Evolutionary conservation across 2,113 vertebrate species (phyloP), one percentile per base, ranked within the genome.

Genomic region (Cisticola juncidis): DNA sequence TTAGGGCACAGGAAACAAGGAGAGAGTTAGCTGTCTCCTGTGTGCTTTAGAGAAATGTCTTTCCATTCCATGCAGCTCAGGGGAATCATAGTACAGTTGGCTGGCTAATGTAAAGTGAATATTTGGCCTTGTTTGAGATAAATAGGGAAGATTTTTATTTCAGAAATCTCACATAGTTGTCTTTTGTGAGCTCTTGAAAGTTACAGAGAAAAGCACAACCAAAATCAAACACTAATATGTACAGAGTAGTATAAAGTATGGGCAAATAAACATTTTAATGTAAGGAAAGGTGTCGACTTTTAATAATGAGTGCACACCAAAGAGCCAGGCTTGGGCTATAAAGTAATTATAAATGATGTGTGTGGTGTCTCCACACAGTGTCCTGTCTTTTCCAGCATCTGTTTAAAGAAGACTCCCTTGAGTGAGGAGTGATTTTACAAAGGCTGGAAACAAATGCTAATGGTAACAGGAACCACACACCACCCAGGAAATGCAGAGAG

Each of bases 1-100:
- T 92, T 85, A 94, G 79, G 85, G 68, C 70, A 82, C 45, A 61
- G 87, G 87, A 93, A 96, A 81, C 70, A 92, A 80, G 84, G 53
- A 85, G 42, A 77, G 66, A 69, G 21, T 62, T 90, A 28, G 22
- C 64, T 87, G 70, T 87, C 84, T 92, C 62, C 50, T 50, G 29
- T 87, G 90, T 91, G 84, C 70, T 70, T 74, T 72, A 58, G 40
- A 85, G 33, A 89, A 79, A 85, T 33, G 22, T 66, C 62, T 95
- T 88, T 84, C 80, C 64, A 57, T 65, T 94, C 77, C 29, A 33
- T 38, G 56, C 15, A 91, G 54, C 81, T 95, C 61, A 66, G 44
- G 84, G 81, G 70, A 95, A 89, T 92, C 71, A 65, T 9, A 62
- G 16, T 44, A 58, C 65, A 70, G 33, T 69, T 88, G 53, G 35